Percentiles rank a stretch among this genome's conserved stretches.
Evolutionary conservation across 1,140 invertebrate genomes (phyloP).

Genomic region (Meloidogyne hapla): DNA sequence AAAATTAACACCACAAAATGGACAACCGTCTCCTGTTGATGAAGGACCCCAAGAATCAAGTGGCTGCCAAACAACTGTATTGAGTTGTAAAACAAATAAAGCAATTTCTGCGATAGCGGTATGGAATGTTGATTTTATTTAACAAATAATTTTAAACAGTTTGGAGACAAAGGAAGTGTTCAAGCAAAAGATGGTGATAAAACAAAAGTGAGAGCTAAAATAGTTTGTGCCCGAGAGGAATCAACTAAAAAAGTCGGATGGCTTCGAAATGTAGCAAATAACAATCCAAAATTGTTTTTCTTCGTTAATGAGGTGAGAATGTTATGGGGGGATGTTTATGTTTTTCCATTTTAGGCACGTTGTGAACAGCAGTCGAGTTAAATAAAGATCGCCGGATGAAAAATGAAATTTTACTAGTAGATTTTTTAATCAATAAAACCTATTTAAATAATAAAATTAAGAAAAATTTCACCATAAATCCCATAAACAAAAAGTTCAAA

Average conservation of each 20-base stretch:
- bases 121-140: background rate
- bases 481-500: no score
- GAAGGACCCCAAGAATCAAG: background rate
- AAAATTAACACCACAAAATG: background rate
- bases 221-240: background rate
- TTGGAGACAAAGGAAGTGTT: background rate
- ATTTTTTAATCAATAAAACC: no score
- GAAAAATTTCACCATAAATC: no score
- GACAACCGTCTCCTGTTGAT: background rate
- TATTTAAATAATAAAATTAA: no score
- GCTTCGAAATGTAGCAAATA: background rate
- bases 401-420: background rate
- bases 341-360: background rate
- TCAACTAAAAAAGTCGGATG: background rate
- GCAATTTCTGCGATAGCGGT: background rate
- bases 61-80: background rate
- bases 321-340: no score
- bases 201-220: background rate
- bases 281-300: background rate
- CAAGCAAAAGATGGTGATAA: background rate
- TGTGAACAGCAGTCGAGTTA: background rate
- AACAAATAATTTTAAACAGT: background rate
- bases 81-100: background rate
- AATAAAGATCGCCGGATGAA: background rate
- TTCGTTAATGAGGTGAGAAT: background rate